phyloP scores from a whole-genome alignment of 2,113 vertebrate genomes.

The Spea bombifrons region DNA sequence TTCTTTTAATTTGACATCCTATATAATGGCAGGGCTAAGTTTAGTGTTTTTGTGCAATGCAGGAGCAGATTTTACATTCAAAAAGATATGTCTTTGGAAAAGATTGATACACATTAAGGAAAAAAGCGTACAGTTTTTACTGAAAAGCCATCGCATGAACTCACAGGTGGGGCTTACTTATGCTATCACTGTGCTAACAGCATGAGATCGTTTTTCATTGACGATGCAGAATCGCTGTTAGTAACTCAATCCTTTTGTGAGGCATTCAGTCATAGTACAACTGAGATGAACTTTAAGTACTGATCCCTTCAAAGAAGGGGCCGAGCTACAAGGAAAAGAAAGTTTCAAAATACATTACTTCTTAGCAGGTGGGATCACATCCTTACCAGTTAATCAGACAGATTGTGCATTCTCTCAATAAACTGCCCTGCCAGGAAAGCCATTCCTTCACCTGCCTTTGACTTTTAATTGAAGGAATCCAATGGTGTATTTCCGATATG shows the following conservation, averaged over 20 bases:
- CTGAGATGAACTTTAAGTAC: constrained; percentile 37
- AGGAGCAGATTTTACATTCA: too few relatives aligned
- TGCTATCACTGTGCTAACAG: constrained; percentile 39
- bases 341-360: constrained; percentile 26
- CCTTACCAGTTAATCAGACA: constrained; percentile 32
- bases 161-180: constrained; percentile 43
- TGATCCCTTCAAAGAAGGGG: constrained; percentile 36
- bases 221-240: constrained; percentile 30
- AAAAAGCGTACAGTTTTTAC: not conserved
- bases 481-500: too few relatives aligned
- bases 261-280: constrained; percentile 16
- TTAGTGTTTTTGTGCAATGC: too few relatives aligned
- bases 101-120: not conserved
- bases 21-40: too few relatives aligned
- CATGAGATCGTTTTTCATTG: constrained; percentile 33
- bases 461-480: not conserved
- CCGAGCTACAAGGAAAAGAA: constrained; percentile 18
- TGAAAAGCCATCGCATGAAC: constrained; percentile 43
- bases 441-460: not conserved
- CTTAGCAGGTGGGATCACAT: constrained; percentile 41
- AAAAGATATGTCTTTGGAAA: not conserved
- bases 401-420: constrained; percentile 27
- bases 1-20: too few relatives aligned
- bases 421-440: not conserved
- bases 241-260: constrained; percentile 32